Base-by-base conservation (phyloP, 1,140 invertebrate genomes). In the Drosophila azteca region DNA sequence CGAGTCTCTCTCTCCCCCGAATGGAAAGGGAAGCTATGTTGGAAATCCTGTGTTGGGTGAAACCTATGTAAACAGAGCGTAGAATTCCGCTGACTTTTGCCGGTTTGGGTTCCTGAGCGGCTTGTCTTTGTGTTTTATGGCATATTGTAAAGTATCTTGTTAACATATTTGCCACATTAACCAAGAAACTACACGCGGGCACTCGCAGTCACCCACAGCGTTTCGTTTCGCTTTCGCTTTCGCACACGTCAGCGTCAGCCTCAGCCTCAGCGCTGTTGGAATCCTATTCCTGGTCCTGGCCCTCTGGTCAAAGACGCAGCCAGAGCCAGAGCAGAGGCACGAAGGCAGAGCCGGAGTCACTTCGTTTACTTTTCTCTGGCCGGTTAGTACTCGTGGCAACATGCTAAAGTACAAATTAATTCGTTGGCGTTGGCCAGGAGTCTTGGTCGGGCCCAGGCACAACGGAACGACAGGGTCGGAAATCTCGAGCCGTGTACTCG, bases 111-210 rank as follows among this genome's bases (percentile, higher is more conserved):
- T 62, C 50, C 48, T 51, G 39, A 61, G 57, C 44, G 58, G 15
- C 54, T 41, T 77, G 59, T 66, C 67, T 72, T 64, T 60, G 43
- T 39, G 29, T 76, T 84, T 84, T 77, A 84, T 85, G 77, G 68
- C 73, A 77, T 73, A 84, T 84, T 84, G 81, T 84, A 80, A 84
- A 84, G 64, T 64, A 73, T 79, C 80, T 77, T 84, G 81, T 84
- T 84, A 84, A 84, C 81, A 84, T 84, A 80, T 80, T 84, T 77
- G 72, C 54, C 58, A 78, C 77, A 84, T 84, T 84, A 83, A 79
- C 59, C 65, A 45, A 63, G 62, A 72, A 83, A 83, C 79, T 83
- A 83, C 66, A 77, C 66, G 44, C 64, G 44, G 24, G 8, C 31
- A 60, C 55, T 15, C 20, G 17, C 22, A 44, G 17, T 24, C 44